Evolutionary conservation across 2,797 vertebrate species (phyloP).

Genomic region (Enteromius afrohamiltoni): DNA sequence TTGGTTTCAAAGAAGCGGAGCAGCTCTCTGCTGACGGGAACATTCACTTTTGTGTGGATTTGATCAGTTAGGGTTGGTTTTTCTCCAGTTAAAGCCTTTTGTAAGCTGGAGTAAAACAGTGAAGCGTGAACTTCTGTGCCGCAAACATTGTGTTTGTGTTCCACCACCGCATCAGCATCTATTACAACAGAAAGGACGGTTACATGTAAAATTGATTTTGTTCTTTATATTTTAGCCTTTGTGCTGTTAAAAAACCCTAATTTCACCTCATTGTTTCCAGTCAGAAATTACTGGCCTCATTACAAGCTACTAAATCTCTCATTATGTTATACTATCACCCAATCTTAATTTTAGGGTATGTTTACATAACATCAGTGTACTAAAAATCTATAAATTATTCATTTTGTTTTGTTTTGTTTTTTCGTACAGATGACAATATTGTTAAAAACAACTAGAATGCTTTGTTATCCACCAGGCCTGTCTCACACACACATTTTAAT

Average conservation of each 20-base stretch:
- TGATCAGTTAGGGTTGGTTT: conserved; percentile 30
- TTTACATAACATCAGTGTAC: not conserved
- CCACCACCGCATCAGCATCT: conserved; percentile 61
- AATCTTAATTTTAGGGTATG: not conserved
- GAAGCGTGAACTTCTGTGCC: conserved; percentile 44
- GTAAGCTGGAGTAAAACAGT: conserved; percentile 61
- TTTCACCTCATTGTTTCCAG: not conserved
- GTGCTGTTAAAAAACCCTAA: not conserved
- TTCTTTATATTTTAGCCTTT: not conserved
- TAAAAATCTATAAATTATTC: not conserved
- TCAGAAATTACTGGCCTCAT: not conserved
- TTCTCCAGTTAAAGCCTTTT: conserved; percentile 59
- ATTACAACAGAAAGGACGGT: conserved; percentile 28
- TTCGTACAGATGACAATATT: not conserved
- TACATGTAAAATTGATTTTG: not conserved
- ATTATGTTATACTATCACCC: not conserved
- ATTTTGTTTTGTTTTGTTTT: not conserved
- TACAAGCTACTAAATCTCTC: not conserved
- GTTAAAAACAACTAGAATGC: not conserved
- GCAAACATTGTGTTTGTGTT: conserved; percentile 55
- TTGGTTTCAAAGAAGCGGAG: conserved; percentile 53
- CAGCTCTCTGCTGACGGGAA: conserved; percentile 47
- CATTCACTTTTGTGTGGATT: conserved; percentile 31
- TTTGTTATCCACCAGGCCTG: not conserved
- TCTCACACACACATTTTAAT: not conserved